Evolutionary conservation across 2,113 vertebrate species (phyloP).

Genomic region (Paramormyrops kingsleyae): DNA sequence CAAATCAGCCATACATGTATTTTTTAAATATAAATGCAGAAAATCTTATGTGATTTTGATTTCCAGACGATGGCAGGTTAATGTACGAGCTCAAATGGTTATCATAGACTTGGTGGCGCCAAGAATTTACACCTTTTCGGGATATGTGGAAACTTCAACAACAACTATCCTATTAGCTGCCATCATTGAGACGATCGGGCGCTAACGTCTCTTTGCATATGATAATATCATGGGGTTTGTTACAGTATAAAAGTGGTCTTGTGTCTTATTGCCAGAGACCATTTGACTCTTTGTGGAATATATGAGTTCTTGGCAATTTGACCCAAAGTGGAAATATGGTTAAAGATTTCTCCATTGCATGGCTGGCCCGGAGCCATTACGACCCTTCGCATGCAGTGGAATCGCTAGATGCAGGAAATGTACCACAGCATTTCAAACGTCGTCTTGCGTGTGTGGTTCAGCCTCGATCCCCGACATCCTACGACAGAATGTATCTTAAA

Average conservation of each 20-base stretch:
- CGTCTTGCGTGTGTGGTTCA: slow-evolving; percentile 59
- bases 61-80: slow-evolving; percentile 17
- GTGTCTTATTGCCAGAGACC: neutral
- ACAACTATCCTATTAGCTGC: slow-evolving; percentile 60
- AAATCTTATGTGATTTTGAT: neutral
- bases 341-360: slow-evolving; percentile 68
- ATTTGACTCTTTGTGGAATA: slow-evolving; percentile 27
- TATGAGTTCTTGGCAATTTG: neutral
- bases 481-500: slow-evolving; percentile 49
- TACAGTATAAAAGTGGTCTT: slow-evolving; percentile 33
- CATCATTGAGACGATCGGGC: slow-evolving; percentile 60
- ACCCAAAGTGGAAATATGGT: slow-evolving; percentile 44
- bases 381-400: neutral
- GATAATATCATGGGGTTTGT: slow-evolving; percentile 37
- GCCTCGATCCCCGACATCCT: slow-evolving; percentile 44
- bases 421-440: slow-evolving; percentile 28
- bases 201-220: slow-evolving; percentile 56
- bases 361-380: slow-evolving; percentile 69
- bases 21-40: neutral
- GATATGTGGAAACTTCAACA: slow-evolving; percentile 66
- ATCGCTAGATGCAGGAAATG: neutral
- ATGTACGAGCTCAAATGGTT: slow-evolving; percentile 47
- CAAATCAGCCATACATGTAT: neutral
- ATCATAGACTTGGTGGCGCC: slow-evolving; percentile 65
- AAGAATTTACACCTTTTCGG: slow-evolving; percentile 62